These are phyloP conservation scores for Ecdyonurus torrentis DNA, from an alignment of 2,888 invertebrate genomes.

Conservation along the genomic window DNA sequence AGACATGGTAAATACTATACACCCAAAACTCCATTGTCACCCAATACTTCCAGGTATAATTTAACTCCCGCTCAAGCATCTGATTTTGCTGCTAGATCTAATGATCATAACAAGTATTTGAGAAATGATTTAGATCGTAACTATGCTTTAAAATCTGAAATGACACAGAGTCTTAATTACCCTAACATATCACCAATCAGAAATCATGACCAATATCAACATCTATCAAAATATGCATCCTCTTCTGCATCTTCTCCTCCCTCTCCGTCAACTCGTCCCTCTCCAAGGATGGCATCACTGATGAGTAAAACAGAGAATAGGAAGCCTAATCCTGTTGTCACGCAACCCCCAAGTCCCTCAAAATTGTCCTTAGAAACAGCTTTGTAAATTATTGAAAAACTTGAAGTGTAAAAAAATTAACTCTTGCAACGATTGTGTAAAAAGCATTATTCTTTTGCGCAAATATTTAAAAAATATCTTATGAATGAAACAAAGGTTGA, in stretches of 20 bases:
- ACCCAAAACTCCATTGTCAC: background rate
- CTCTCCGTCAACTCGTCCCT: background rate
- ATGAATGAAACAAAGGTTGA: too few species aligned
- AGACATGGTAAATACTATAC: background rate
- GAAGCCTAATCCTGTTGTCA: background rate
- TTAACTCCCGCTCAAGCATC: background rate
- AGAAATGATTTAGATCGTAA: background rate
- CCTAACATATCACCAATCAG: background rate
- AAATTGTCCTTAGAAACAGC: slow-evolving; percentile 1
- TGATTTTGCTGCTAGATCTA: background rate
- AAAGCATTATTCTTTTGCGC: too few species aligned
- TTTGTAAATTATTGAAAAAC: too few species aligned
- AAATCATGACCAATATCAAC: background rate
- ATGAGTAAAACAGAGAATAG: background rate
- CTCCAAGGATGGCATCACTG: background rate
- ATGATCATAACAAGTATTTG: background rate
- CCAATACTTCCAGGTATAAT: background rate
- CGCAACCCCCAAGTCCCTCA: background rate
- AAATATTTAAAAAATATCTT: too few species aligned
- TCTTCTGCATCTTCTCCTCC: background rate
- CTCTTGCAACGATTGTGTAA: too few species aligned
- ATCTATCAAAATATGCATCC: background rate
- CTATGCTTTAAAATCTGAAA: background rate
- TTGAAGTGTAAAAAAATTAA: too few species aligned
- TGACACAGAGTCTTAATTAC: background rate